phyloP scores from a whole-genome alignment of 2,888 invertebrate species.

The Synergus japonicus region DNA sequence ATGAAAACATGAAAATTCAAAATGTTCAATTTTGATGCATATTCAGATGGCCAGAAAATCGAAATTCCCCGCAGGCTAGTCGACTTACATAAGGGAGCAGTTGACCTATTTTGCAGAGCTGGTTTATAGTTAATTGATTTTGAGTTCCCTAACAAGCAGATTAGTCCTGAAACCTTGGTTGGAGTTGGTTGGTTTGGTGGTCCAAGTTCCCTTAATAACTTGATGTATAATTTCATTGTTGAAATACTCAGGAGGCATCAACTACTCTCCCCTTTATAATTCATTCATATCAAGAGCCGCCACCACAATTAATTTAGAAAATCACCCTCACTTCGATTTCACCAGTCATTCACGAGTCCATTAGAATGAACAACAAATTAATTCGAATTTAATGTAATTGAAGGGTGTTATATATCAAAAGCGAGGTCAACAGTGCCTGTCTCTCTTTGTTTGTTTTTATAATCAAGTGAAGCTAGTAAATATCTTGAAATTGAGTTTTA shows the following conservation, averaged over 20 bases:
- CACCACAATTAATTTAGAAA: neutral
- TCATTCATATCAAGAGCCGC: neutral
- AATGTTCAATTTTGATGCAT: neutral
- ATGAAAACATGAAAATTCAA: neutral
- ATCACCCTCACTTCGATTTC: neutral
- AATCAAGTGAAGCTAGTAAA: neutral
- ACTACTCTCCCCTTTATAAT: neutral
- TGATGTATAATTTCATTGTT: constrained; percentile 29
- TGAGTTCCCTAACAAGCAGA: constrained; percentile 36
- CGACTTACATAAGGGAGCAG: constrained; percentile 18
- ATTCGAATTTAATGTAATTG: neutral
- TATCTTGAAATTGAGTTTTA: neutral
- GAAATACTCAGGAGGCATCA: constrained; percentile 3
- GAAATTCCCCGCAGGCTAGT: neutral
- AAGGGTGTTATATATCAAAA: neutral
- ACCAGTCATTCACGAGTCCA: neutral
- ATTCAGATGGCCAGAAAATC: neutral
- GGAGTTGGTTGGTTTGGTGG: constrained; percentile 14
- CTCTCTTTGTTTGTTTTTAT: neutral
- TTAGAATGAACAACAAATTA: no score
- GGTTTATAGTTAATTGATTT: constrained; percentile 39
- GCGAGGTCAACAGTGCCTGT: neutral
- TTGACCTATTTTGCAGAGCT: neutral
- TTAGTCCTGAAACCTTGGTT: neutral
- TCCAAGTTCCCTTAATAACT: constrained; percentile 18